A percentile compares a stretch with the other conserved stretches of the same genome.
phyloP scores from a whole-genome alignment of 2,797 vertebrate species.

The Micrastur ruficollis region DNA sequence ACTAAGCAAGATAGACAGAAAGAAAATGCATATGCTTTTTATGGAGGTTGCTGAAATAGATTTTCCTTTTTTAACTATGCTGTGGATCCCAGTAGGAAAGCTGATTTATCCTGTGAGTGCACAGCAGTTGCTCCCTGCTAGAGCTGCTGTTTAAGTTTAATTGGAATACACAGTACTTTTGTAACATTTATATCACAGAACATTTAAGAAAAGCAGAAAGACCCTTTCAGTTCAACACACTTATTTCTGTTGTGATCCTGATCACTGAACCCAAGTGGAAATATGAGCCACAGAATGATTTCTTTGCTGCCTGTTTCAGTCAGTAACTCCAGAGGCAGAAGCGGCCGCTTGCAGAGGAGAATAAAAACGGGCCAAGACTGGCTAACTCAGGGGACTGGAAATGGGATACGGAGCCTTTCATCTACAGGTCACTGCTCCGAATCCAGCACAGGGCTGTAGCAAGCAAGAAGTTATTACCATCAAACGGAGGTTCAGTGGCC shows the following conservation, averaged over 20 bases:
- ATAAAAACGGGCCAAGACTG: not conserved
- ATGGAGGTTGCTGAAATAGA: not conserved
- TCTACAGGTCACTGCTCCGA: not conserved
- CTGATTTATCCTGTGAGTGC: slow-evolving; percentile 3
- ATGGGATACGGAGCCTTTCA: not conserved
- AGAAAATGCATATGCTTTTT: not conserved
- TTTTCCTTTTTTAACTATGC: not conserved
- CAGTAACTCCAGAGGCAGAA: not conserved
- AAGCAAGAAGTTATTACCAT: not conserved
- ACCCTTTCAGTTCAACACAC: not conserved
- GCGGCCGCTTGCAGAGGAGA: not conserved
- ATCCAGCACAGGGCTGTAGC: not conserved
- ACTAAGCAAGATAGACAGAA: not conserved
- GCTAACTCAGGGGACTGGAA: not conserved
- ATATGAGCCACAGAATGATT: not conserved
- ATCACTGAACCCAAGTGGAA: not conserved
- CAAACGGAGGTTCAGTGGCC: not conserved
- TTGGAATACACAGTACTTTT: slow-evolving; percentile 16
- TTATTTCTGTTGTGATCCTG: not conserved
- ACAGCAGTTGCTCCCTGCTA: not conserved
- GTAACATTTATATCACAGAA: not conserved
- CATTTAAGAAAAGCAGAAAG: not conserved
- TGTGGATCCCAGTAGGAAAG: slow-evolving; percentile 21
- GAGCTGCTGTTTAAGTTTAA: slow-evolving; percentile 41
- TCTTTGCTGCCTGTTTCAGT: not conserved